Evolutionary conservation across 2,113 vertebrate genomes (phyloP).

Genomic region (Seriola aureovittata): DNA sequence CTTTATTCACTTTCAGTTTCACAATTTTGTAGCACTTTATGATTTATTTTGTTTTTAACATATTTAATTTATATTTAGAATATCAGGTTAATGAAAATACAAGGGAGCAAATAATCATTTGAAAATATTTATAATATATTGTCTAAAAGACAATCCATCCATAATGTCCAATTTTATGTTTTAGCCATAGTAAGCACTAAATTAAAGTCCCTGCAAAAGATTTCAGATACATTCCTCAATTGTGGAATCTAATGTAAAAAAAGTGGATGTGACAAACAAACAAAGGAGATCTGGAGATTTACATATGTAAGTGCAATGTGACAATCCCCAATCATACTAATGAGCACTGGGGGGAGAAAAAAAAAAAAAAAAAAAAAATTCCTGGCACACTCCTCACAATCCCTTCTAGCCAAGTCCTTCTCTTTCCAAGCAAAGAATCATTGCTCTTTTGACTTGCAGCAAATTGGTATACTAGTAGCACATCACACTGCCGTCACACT

Average conservation of each 20-base stretch:
- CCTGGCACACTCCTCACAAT: slow-evolving; percentile 9
- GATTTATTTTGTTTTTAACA: neutral
- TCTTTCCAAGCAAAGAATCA: slow-evolving; percentile 32
- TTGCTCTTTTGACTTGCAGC: slow-evolving; percentile 56
- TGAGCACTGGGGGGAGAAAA: neutral
- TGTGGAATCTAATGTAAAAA: slow-evolving; percentile 11
- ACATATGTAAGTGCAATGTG: slow-evolving; percentile 5
- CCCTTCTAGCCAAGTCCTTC: slow-evolving; percentile 14
- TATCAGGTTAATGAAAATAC: neutral
- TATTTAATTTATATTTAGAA: neutral
- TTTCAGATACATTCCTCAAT: neutral
- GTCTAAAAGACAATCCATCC: neutral
- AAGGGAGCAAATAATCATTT: neutral
- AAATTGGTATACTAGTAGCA: slow-evolving; percentile 60
- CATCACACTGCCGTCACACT: slow-evolving; percentile 53
- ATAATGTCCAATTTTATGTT: neutral
- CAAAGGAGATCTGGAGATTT: neutral
- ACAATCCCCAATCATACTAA: slow-evolving; percentile 22
- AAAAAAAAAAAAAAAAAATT: neutral
- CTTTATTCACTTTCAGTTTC: neutral
- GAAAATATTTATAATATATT: neutral
- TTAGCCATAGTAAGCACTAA: neutral
- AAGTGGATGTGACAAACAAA: neutral
- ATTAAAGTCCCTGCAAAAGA: neutral
- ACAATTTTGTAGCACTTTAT: neutral